phyloP scores from a whole-genome alignment of 2,113 vertebrate genomes.

The Otus sunia region DNA sequence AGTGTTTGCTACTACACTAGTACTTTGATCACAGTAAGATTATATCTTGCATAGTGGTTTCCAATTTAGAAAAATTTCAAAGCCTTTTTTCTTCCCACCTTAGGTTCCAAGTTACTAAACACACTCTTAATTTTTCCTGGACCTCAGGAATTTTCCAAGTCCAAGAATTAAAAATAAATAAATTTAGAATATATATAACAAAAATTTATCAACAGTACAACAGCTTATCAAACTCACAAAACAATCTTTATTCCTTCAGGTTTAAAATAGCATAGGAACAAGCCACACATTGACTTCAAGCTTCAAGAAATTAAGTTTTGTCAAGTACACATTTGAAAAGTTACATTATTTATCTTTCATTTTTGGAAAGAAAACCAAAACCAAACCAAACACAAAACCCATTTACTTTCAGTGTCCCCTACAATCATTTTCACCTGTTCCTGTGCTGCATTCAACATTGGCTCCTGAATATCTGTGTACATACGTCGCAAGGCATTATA shows the following conservation, averaged over 20 bases:
- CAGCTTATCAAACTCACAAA: background rate
- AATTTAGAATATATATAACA: background rate
- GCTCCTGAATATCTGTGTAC: constrained; percentile 80
- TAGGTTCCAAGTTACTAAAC: background rate
- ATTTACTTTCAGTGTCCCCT: background rate
- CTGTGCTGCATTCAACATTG: constrained; percentile 78
- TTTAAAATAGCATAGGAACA: background rate
- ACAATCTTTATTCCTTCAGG: background rate
- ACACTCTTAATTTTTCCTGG: background rate
- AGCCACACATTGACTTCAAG: background rate
- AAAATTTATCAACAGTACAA: background rate
- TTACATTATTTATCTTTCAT: background rate
- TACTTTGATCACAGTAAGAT: background rate
- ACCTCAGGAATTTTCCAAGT: background rate
- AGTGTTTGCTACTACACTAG: background rate
- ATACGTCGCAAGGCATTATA: constrained; percentile 77
- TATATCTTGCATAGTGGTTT: background rate
- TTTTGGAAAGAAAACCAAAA: too few species aligned
- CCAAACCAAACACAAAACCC: background rate
- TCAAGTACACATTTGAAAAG: background rate
- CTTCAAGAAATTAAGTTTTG: background rate
- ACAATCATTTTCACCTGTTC: constrained; percentile 68
- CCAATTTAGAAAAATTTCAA: background rate
- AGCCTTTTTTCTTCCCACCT: background rate
- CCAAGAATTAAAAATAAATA: background rate